Evolutionary conservation across 2,113 vertebrate genomes (phyloP), one percentile per base, ranked within the genome.

Genomic region (Colossoma macropomum): DNA sequence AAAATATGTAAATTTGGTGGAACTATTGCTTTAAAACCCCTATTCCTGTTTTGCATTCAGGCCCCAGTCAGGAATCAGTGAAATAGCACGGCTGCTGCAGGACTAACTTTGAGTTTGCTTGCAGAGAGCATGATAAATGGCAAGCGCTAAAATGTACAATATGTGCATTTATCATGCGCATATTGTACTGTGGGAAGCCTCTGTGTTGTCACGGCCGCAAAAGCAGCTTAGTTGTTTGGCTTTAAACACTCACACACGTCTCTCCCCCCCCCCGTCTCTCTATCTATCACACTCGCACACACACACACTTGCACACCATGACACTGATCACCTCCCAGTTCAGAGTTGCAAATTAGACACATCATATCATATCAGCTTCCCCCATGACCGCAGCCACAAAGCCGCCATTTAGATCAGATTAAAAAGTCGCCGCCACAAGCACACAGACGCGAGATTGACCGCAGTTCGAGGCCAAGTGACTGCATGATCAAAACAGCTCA

Each of bases 351-450:
- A 86, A 86, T 86, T 84, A 81, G 82, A 71, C 63, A 84, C 80
- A 69, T 86, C 84, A 89, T 90, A 86, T 84, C 85, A 91, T 93
- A 92, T 93, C 92, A 92, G n/a, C 91, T 93, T 93, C 86, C 92
- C 89, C 81, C 88, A 85, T 86, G 92, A 91, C 92, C 91, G 89
- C 92, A 90, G 86, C 87, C 90, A 91, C 89, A 87, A 89, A 90
- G 92, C 83, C 91, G 92, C 90, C 93, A 89, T 93, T 93, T 92
- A 89, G 90, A 94, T 92, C 93, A 92, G 93, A 93, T 95, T 92
- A 95, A 92, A 92, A 90, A 69, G 90, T 89, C 88, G 92, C 87
- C 86, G 90, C 91, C 91, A 85, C 90, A 38, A 7, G 50, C 90
- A 88, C 86, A 88, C 92, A 90, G 91, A 90, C 87, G 89, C 87